Percentiles rank a stretch among this genome's conserved stretches.
phyloP scores from a whole-genome alignment of 2,113 vertebrate species.

The Gulo gulo region DNA sequence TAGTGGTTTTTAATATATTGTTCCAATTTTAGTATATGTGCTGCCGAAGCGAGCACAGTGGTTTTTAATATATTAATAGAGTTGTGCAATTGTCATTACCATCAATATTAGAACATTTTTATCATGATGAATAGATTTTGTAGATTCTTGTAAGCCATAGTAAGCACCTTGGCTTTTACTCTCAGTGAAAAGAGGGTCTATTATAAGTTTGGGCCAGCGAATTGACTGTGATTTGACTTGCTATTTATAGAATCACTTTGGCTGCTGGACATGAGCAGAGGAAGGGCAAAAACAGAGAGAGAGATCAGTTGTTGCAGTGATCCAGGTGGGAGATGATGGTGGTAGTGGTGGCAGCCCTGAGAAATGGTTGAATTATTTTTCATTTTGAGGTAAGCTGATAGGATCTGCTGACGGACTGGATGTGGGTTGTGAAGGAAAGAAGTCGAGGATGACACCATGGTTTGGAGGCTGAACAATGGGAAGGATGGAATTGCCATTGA shows the following conservation, averaged over 20 bases:
- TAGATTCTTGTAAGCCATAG: not conserved
- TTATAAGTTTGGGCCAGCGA: not conserved
- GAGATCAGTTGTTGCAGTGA: not conserved
- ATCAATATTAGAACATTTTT: not conserved
- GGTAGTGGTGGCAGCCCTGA: not conserved
- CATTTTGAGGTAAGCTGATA: not conserved
- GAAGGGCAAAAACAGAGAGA: not conserved
- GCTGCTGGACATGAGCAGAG: not conserved
- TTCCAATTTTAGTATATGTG: too few relatives aligned
- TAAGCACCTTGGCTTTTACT: not conserved
- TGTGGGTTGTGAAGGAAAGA: not conserved
- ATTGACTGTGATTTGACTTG: not conserved
- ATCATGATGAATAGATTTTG: not conserved
- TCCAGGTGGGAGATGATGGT: not conserved
- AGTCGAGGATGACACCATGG: not conserved
- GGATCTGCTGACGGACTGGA: not conserved
- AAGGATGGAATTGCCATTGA: not conserved
- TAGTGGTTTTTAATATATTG: not conserved
- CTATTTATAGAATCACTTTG: not conserved
- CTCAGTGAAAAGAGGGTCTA: not conserved
- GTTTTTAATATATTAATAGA: not conserved
- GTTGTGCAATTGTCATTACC: not conserved
- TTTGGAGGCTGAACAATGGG: not conserved
- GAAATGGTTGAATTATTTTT: constrained; percentile 8
- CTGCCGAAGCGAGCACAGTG: not conserved